Conservation (phyloP, 37 sponge, comb jelly and placozoan genomes). For the Halisarca cf. caerulea region DNA sequence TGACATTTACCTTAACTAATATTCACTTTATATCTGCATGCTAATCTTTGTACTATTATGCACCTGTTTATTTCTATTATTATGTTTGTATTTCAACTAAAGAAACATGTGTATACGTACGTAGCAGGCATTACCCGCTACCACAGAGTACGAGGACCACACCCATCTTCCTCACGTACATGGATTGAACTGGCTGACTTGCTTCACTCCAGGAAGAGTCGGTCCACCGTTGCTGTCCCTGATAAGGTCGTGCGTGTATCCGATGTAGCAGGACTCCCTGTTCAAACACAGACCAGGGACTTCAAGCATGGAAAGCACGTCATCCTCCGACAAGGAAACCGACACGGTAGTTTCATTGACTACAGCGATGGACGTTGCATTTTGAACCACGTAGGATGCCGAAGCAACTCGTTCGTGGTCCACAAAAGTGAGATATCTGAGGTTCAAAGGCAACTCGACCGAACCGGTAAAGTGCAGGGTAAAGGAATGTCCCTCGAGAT, state of each 20-base stretch:
- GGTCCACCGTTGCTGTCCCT: background rate
- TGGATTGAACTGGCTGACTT: background rate
- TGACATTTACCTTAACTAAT: too few species aligned
- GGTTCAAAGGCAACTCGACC: background rate
- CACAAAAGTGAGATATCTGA: background rate
- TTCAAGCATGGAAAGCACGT: background rate
- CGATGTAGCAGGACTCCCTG: background rate
- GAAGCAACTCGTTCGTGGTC: background rate
- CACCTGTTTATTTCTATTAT: too few species aligned
- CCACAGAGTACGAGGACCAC: too few species aligned
- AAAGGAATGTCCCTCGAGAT: background rate
- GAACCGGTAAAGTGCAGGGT: background rate
- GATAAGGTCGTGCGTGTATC: background rate
- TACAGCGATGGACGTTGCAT: background rate
- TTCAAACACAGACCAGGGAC: conserved; percentile 1
- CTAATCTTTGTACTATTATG: too few species aligned
- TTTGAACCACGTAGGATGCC: background rate
- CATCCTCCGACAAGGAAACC: background rate
- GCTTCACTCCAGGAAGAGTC: background rate
- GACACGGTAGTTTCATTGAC: background rate
- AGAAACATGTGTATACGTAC: too few species aligned
- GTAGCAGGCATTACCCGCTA: too few species aligned
- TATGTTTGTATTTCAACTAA: too few species aligned
- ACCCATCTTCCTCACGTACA: background rate
- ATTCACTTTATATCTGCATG: too few species aligned